Evolutionary conservation across 1,140 invertebrate species (phyloP).

Genomic region (Papilio helenus): DNA sequence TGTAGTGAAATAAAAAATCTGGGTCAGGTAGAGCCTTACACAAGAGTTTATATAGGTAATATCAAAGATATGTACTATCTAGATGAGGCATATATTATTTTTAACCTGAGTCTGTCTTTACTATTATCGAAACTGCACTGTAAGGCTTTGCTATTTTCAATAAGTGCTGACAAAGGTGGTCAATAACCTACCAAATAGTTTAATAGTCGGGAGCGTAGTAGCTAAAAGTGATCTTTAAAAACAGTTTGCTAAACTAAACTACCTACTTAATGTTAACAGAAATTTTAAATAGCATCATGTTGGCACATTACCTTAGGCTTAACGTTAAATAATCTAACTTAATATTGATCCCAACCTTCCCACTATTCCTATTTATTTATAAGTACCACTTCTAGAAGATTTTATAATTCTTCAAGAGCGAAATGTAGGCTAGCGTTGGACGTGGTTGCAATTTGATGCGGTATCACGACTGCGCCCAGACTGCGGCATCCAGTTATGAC

Average conservation of each 20-base stretch:
- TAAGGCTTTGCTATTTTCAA: too few relatives aligned
- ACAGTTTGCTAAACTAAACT: too few relatives aligned
- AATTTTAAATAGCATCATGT: too few relatives aligned
- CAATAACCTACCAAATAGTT: too few relatives aligned
- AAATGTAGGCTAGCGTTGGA: slow-evolving; percentile 46
- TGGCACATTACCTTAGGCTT: not conserved
- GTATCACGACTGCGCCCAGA: slow-evolving; percentile 55
- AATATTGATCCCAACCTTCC: not conserved
- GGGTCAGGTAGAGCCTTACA: slow-evolving; percentile 68
- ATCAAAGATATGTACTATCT: slow-evolving; percentile 39
- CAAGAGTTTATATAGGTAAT: slow-evolving; percentile 53
- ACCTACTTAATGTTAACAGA: too few relatives aligned
- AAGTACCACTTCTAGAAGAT: slow-evolving; percentile 27
- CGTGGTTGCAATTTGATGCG: slow-evolving; percentile 59
- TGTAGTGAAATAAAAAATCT: slow-evolving; percentile 78
- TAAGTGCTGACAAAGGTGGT: too few relatives aligned
- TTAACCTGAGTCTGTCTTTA: not conserved
- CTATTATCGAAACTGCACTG: too few relatives aligned
- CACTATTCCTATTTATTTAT: not conserved
- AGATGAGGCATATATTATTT: not conserved
- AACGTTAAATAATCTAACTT: not conserved
- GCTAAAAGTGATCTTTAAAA: too few relatives aligned
- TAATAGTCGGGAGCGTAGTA: too few relatives aligned
- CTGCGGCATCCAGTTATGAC: slow-evolving; percentile 55
- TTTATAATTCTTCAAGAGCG: not conserved